Evolutionary conservation across 2,888 invertebrate genomes (phyloP), one percentile per base, ranked within the genome.

Genomic region (Drosophila fungiperda): DNA sequence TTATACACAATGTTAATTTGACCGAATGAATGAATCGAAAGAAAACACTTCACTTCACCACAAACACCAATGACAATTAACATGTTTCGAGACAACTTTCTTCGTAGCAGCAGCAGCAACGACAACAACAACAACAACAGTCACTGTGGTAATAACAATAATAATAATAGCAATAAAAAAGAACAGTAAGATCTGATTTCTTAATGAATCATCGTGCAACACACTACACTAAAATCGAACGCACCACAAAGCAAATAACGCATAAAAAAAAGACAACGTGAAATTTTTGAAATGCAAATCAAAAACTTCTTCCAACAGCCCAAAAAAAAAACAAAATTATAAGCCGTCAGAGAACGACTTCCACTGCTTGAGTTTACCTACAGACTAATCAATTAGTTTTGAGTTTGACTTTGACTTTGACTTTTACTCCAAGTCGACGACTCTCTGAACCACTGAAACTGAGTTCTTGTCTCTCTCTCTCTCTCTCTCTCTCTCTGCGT

Each of bases 11-110:
- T 15, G 15, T 23, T 45, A 8, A 23, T 23, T 45, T 23, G 15
- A 45, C 20, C 20, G 15, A 45, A 23, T 20, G 3, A 20, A 15
- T 45, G 20, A 15, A 8, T 45, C 23, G 45, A 54, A 55, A 53
- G 53, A 53, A 53, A 53, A 15, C 20, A 20, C 15, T 15, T 53
- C 5, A 20, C 12, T n/a, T n/a, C n/a, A n/a, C 23, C 29, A 29
- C 29, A 29, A 29, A 15, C 23, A 23, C 64, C 74, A 58, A 67
- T 59, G 32, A 76, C 89, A 89, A 84, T 86, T 87, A 89, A 84
- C 89, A 84, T 87, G 88, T 87, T 80, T 66, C 48, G 59, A 67
- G 69, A 68, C 87, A 86, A 89, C 89, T 89, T 89, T 86, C 86
- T 89, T 86, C 68, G 69, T 40, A 12, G 61, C 72, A 42, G 35